Evolutionary conservation across 2,113 vertebrate species (phyloP).

Genomic region (Anhinga rufa): DNA sequence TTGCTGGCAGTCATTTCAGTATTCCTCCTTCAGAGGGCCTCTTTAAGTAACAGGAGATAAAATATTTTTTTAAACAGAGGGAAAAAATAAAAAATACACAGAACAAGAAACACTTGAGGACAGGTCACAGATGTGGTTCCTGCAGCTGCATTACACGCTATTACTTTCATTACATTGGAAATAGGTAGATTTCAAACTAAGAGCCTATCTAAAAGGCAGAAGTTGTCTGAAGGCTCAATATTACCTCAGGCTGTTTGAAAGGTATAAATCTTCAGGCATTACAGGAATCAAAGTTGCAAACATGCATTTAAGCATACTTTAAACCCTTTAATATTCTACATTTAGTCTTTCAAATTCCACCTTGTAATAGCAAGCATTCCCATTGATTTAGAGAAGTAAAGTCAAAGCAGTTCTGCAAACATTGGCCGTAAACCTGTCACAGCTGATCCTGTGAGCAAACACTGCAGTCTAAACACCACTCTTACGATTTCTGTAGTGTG

Average conservation of each 20-base stretch:
- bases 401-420: constrained; percentile 2
- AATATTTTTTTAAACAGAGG: not conserved
- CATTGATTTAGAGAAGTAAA: not conserved
- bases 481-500: not conserved
- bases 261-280: not conserved
- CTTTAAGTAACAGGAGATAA: not conserved
- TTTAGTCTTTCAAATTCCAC: not conserved
- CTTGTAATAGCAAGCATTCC: not conserved
- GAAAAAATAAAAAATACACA: not conserved
- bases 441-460: not conserved
- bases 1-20: not conserved
- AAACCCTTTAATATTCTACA: not conserved
- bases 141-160: not conserved
- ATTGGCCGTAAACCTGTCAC: not conserved
- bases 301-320: not conserved
- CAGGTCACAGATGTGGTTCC: not conserved
- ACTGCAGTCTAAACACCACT: not conserved
- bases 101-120: not conserved
- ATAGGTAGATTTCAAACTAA: not conserved
- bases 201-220: not conserved
- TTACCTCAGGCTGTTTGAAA: not conserved
- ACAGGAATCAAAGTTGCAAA: not conserved
- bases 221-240: not conserved
- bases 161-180: not conserved
- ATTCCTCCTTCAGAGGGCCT: not conserved